Evolutionary conservation across 1,140 invertebrate species (phyloP), one percentile per base, ranked within the genome.

Genomic region (Babylonia areolata): DNA sequence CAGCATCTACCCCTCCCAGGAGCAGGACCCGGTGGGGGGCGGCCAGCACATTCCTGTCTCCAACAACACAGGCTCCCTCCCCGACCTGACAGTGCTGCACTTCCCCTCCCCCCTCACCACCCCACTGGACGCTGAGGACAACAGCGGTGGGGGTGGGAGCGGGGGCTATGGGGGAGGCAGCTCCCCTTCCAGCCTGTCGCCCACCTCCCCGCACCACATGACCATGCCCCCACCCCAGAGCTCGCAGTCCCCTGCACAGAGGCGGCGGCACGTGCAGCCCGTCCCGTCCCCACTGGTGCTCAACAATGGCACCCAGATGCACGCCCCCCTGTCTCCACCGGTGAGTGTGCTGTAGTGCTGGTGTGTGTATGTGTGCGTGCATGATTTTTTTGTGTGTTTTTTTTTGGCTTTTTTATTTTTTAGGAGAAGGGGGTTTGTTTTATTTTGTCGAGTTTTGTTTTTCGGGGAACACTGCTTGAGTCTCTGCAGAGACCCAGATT

Each of bases 71-170:
- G 97, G 97, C 91, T 99, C 98, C 84, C 95, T 99, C 93, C 98
- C 98, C 84, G 98, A 99, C 95, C 96, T 99, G 92, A 98, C 97
- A 84, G 97, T 96, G 92, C 96, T 98, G 90, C 97, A 98, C 94
- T 98, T 97, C 95, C 96, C 97, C 81, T 96, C 97, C 79, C 97
- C 97, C 39, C 96, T 96, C 69, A 93, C 96, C 89, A 96, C 95
- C 39, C 96, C 97, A 82, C 92, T 97, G 81, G 97, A 97, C 93
- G 95, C 96, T 88, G 97, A 97, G 90, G 96, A 97, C 90, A 96
- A 96, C 37, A 83, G 81, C 39, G 31, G 35, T 2, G 81, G 58
- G 35, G 80, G 46, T 2, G 51, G 54, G 2, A 17, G 17, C 31
- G 54, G 64, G 20, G 82, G 82, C 17, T 28, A 51, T 97, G 81